Percentiles rank a stretch among this genome's conserved stretches.
phyloP scores from a whole-genome alignment of 2,113 vertebrate species.

The Vulpes vulpes region DNA sequence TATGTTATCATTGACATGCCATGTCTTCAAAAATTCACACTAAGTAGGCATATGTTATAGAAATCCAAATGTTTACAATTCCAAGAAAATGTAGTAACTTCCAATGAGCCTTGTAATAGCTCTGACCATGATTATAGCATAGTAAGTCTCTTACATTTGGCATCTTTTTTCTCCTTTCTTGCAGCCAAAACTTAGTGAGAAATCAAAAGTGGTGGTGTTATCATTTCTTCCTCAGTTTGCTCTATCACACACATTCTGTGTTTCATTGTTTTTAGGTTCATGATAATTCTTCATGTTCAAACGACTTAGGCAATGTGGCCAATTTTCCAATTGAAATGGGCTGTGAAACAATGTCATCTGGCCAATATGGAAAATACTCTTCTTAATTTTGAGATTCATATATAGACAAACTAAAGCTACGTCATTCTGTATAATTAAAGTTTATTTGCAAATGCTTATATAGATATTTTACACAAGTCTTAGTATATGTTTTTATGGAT shows the following conservation, averaged over 20 bases:
- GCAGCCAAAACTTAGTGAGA: not conserved
- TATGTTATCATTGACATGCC: not conserved
- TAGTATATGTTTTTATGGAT: not conserved
- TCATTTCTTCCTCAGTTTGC: not conserved
- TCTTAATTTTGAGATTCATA: not conserved
- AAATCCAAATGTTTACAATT: not conserved
- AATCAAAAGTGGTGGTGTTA: not conserved
- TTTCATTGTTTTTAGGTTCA: not conserved
- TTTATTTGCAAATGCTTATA: not conserved
- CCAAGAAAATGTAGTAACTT: not conserved
- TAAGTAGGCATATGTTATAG: not conserved
- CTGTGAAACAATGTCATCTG: not conserved
- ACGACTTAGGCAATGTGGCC: not conserved
- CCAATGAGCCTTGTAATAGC: not conserved
- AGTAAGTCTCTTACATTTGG: not conserved
- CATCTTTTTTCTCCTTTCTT: not conserved
- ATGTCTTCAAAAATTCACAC: not conserved
- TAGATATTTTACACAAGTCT: not conserved
- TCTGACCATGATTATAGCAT: not conserved
- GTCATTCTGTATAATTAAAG: not conserved
- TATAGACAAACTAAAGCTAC: not conserved
- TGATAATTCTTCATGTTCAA: not conserved
- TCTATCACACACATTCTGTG: not conserved
- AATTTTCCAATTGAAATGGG: not conserved
- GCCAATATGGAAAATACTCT: not conserved